phyloP scores from a whole-genome alignment of 2,113 vertebrate species.

The Porphyrio hochstetteri region DNA sequence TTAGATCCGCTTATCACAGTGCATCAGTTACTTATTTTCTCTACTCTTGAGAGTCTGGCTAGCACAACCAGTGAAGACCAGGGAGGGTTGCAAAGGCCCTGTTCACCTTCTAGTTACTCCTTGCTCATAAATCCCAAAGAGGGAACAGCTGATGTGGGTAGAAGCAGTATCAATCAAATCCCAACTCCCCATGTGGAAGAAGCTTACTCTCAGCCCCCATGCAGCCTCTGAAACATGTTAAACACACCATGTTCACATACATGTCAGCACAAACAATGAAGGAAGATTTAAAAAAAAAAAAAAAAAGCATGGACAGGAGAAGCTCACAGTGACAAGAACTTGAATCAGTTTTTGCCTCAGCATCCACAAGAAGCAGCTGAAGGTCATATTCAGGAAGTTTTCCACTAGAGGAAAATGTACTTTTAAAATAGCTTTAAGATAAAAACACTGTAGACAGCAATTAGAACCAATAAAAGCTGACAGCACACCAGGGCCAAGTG shows the following conservation, averaged over 20 bases:
- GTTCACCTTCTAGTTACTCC: background rate
- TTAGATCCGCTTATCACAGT: background rate
- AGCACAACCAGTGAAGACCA: background rate
- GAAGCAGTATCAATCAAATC: background rate
- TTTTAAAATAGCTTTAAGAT: background rate
- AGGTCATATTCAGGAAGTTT: background rate
- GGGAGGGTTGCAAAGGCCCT: background rate
- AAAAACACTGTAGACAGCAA: background rate
- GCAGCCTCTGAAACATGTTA: background rate
- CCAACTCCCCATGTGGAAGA: background rate
- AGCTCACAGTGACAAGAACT: background rate
- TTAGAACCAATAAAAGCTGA: background rate
- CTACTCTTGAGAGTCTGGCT: rapidly evolving
- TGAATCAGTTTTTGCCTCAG: background rate
- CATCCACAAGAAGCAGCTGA: background rate
- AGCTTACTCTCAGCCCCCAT: background rate
- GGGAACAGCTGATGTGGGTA: background rate
- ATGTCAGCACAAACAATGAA: rapidly evolving
- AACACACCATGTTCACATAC: background rate
- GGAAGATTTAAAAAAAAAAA: background rate
- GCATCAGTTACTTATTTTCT: background rate
- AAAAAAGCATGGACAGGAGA: background rate
- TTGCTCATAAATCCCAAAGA: background rate
- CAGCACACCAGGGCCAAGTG: background rate
- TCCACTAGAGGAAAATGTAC: background rate